Evolutionary conservation across 2,888 invertebrate genomes (phyloP).

Genomic region (Aradus depressus): DNA sequence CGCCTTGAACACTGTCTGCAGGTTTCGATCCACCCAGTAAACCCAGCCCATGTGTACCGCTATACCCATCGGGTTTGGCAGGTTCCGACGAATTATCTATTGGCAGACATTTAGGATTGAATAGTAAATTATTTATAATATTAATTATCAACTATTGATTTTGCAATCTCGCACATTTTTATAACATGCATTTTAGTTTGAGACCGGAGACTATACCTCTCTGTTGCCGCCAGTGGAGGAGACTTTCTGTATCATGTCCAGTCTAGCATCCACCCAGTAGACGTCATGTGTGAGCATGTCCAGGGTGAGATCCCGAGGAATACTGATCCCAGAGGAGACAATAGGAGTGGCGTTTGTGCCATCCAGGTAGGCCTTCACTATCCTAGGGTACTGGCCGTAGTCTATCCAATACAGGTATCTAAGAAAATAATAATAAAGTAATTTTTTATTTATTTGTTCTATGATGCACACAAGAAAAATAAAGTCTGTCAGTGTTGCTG

Average conservation of each 20-base stretch:
- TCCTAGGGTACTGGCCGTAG: slow-evolving; percentile 89
- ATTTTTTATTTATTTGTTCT: too few relatives aligned
- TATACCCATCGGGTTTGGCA: slow-evolving; percentile 90
- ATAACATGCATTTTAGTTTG: background rate
- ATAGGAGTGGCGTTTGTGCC: slow-evolving; percentile 76
- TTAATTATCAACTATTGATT: background rate
- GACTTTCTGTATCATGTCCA: slow-evolving; percentile 91
- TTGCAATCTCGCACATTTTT: background rate
- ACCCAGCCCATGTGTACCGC: slow-evolving; percentile 73
- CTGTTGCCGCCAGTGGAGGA: slow-evolving; percentile 69
- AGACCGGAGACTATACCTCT: slow-evolving; percentile 40
- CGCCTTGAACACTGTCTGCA: slow-evolving; percentile 70
- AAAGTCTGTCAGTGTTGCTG: too few relatives aligned
- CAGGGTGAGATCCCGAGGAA: slow-evolving; percentile 79
- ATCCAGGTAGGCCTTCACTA: slow-evolving; percentile 79
- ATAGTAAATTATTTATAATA: background rate
- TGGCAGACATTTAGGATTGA: too few relatives aligned
- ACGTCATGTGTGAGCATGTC: slow-evolving; percentile 91
- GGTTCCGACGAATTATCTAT: slow-evolving; percentile 64
- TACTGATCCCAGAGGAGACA: slow-evolving; percentile 80
- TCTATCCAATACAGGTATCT: slow-evolving; percentile 93
- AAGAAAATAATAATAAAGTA: too few relatives aligned
- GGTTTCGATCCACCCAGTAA: slow-evolving; percentile 90
- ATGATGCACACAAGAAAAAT: too few relatives aligned
- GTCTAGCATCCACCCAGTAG: slow-evolving; percentile 92